Base-by-base conservation (phyloP, 2,113 vertebrate species). In the Chamaea fasciata region DNA sequence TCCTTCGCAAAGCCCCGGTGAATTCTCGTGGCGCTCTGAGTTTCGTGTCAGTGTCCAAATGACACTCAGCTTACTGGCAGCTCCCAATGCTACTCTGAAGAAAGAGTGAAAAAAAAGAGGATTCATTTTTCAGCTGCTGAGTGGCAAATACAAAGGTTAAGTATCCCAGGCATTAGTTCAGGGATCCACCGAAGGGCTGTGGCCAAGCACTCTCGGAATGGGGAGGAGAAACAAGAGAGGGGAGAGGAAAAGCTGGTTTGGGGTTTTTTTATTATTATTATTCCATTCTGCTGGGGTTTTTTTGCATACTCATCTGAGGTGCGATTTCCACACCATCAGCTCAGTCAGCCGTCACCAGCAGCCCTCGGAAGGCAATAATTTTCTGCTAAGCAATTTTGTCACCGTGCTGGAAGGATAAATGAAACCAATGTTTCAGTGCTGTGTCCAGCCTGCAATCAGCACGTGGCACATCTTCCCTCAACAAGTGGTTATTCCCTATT, bases 371-470 rank as follows among this genome's bases (percentile, higher is more conserved):
- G 46, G 87, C 85, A 87, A 39, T 70, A 63, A 39, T 92, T 91
- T 96, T 96, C 63, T 90, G 82, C 92, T 74, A 94, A 94, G 91
- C 49, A 81, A 70, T 90, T 95, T 92, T 96, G 82, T 97, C 88
- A 84, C n/a, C 3, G 0, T 57, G 69, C 79, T 59, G 76, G 55
- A 92, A 89, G 73, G 73, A 95, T 70, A 96, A 94, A 92, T 52
- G 79, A 91, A 92, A 87, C 50, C 69, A 47, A 22, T 18, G 31
- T 93, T 95, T 90, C 21, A 44, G 87, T 81, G 75, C 30, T 77
- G 77, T 26, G 62, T 47, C 74, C 82, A n/a, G 8, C 24, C 69
- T 80, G 52, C 57, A 88, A 87, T 69, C 74, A 57, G 70, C 50
- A 24, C 13, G 3, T 19, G 65, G 42, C 33, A 14, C 1, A 37